Conservation (phyloP, 2,888 invertebrate species). For the Teinopalpus imperialis region DNA sequence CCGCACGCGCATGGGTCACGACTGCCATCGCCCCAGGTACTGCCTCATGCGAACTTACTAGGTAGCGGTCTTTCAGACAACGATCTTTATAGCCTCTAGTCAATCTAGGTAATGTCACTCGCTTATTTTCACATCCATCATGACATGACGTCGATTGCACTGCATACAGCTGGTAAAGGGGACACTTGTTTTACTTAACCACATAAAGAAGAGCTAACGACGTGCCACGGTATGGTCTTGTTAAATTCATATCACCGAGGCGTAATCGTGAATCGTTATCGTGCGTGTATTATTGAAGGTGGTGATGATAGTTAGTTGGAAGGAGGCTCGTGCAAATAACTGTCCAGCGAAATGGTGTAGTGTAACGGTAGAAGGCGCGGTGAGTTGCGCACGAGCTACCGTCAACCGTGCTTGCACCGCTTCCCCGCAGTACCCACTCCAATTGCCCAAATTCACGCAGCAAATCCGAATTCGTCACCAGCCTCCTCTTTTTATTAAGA, state of each 20-base stretch:
- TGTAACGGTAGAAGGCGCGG: slow-evolving; percentile 60
- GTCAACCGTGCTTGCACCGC: slow-evolving; percentile 27
- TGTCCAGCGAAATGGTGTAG: slow-evolving; percentile 62
- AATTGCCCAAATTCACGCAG: slow-evolving; percentile 49
- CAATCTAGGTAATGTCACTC: slow-evolving; percentile 57
- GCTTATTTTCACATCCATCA: slow-evolving; percentile 61
- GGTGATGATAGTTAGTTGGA: slow-evolving; percentile 26
- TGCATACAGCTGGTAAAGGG: slow-evolving; percentile 48
- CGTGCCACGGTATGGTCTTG: slow-evolving; percentile 46
- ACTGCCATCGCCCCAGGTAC: slow-evolving; percentile 49
- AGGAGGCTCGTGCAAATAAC: slow-evolving; percentile 42
- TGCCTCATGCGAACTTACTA: slow-evolving; percentile 36
- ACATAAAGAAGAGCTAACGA: slow-evolving; percentile 50
- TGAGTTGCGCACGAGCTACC: slow-evolving; percentile 56
- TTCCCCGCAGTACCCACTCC: slow-evolving; percentile 38
- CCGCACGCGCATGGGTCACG: slow-evolving; percentile 74
- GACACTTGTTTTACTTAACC: slow-evolving; percentile 53
- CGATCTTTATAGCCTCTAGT: slow-evolving; percentile 49
- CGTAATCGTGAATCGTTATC: slow-evolving; percentile 19
- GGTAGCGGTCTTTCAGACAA: slow-evolving; percentile 50
- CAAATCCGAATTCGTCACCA: slow-evolving; percentile 54
- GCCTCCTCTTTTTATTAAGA: slow-evolving; percentile 39
- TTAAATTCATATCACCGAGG: slow-evolving; percentile 36
- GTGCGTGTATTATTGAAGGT: slow-evolving; percentile 18
- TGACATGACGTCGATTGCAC: slow-evolving; percentile 52